Evolutionary conservation across 2,113 vertebrate genomes (phyloP), one percentile per base, ranked within the genome.

Genomic region (Irena cyanogastra): DNA sequence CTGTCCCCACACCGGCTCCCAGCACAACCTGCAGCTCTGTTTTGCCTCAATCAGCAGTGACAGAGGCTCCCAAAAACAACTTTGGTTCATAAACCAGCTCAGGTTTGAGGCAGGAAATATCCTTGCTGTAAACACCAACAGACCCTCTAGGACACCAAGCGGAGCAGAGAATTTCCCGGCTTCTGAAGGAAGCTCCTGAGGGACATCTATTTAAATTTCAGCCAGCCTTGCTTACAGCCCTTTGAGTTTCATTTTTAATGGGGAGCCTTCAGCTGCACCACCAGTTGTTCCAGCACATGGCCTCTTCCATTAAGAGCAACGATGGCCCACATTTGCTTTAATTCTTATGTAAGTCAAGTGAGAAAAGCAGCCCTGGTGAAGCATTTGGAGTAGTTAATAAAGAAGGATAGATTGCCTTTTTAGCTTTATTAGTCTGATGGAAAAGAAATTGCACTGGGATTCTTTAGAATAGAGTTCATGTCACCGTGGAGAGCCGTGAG

Each of bases 321-420:
- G 37, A 84, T 69, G 65, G 83, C 71, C 78, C 86, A 44, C 86
- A 88, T 92, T 95, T 93, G 91, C 44, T 89, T 95, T 95, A 86
- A 95, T 90, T 92, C 88, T 89, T 68, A 53, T 11, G 56, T 35
- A 90, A 96, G 92, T 95, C 88, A 94, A 94, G 86, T 90, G 93
- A 96, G 92, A 90, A 89, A 96, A 95, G 49, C 53, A 84, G 83
- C 49, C 57, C 41, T 66, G 3, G 9, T 57, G 90, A 81, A 93
- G 83, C 92, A 87, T 90, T 95, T 79, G 60, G 61, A 90, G 80
- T 39, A 72, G 94, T 95, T 96, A 96, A 96, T 96, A 95, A 95
- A 95, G 93, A 94, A 94, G 79, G 79, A 95, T 94, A 95, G 83
- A 94, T 83, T 95, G 92, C 90, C 92, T 95, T 96, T 92, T 92